Conservation (phyloP, 2,888 invertebrate species). For the Rhagonycha lutea region DNA sequence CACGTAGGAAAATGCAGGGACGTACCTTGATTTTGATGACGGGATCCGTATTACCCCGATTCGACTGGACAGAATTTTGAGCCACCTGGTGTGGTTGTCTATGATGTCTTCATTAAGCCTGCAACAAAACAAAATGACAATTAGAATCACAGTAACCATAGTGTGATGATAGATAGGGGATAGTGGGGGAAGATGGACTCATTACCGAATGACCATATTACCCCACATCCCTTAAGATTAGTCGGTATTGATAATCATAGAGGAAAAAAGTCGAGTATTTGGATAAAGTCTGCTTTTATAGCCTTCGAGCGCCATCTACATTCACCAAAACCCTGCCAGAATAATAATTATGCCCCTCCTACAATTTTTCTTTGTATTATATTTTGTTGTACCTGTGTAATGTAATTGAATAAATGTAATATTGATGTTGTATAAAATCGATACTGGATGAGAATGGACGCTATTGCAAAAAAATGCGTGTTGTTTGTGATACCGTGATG, state of each 20-base stretch:
- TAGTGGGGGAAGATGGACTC: too few species aligned
- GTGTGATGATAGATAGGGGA: too few species aligned
- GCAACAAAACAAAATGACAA: neutral
- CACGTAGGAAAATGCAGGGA: neutral
- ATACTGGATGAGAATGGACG: neutral
- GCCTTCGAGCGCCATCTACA: neutral
- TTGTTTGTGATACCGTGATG: neutral
- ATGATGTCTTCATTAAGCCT: neutral
- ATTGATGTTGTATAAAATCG: neutral
- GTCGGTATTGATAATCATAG: too few species aligned
- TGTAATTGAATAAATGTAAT: neutral
- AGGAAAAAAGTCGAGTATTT: neutral
- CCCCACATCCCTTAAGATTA: too few species aligned
- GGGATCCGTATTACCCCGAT: neutral
- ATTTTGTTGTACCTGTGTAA: neutral
- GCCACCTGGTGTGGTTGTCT: neutral
- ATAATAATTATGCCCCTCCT: neutral
- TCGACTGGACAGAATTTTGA: neutral
- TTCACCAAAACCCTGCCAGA: neutral
- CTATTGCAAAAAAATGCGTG: neutral
- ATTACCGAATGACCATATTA: too few species aligned
- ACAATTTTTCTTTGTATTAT: neutral
- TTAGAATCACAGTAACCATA: too few species aligned
- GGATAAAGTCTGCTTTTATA: neutral
- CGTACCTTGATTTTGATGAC: neutral